These are phyloP conservation scores for Trichogramma pretiosum DNA, from an alignment of 1,140 invertebrate species.

Conservation along the genomic window DNA sequence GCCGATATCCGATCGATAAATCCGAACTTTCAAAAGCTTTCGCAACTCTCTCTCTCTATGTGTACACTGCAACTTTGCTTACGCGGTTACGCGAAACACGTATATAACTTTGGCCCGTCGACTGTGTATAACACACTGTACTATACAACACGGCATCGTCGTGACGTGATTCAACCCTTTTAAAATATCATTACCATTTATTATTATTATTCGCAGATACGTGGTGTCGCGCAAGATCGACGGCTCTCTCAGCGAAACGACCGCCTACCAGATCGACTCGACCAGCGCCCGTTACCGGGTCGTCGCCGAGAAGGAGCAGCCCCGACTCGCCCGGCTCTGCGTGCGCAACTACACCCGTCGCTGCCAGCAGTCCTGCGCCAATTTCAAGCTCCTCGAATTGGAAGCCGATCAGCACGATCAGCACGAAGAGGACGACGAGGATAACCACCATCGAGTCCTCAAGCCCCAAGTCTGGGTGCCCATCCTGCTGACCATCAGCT, in stretches of 20 bases:
- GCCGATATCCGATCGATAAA: no score
- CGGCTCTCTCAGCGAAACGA: conserved; percentile 20
- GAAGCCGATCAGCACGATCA: background rate
- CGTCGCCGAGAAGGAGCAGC: conserved; percentile 12
- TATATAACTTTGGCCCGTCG: no score
- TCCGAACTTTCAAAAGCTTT: no score
- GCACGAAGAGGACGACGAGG: background rate
- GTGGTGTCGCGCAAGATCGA: conserved; percentile 19
- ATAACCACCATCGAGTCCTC: conserved; percentile 21
- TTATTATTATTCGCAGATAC: conserved; percentile 4
- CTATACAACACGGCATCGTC: no score
- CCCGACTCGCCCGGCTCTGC: conserved; percentile 27
- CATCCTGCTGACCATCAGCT: conserved; percentile 41
- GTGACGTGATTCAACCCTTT: no score
- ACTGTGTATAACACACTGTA: no score
- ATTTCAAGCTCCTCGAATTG: conserved; percentile 23
- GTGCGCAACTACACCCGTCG: conserved; percentile 21
- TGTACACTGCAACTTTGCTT: no score
- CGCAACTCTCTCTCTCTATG: no score
- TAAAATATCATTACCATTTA: no score
- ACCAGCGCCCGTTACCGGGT: conserved; percentile 15
- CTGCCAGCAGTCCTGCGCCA: conserved; percentile 31
- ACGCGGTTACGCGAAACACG: no score
- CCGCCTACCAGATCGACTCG: conserved; percentile 23
- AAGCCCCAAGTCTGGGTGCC: conserved; percentile 42